Evolutionary conservation across 2,113 vertebrate species (phyloP), one percentile per base, ranked within the genome.

Genomic region (Glaucidium brasilianum): DNA sequence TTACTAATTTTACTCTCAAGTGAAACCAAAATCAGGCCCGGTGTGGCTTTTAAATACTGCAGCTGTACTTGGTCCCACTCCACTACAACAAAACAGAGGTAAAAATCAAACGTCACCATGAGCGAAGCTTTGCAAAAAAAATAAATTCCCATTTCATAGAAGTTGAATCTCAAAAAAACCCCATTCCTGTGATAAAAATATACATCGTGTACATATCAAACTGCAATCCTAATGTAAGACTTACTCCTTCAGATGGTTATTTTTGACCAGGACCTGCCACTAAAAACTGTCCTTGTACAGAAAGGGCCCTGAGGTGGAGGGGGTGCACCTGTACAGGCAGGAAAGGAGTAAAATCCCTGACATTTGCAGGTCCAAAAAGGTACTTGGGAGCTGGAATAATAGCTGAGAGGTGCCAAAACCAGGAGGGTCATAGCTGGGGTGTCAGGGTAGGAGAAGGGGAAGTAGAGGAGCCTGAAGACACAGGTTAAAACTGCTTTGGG

Each of bases 81-180:
- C 72, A 25, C 88, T 86, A 59, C 69, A 75, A 68, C 80, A 45
- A 80, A 93, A 66, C 12, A 66, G 73, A 88, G 85, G 73, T 16
- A n/a, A 86, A 86, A 77, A 85, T 59, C 84, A 64, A 74, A 74
- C 6, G 89, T 55, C 73, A 60, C 53, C 20, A 14, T 14, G 32
- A 63, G 55, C 78, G 81, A 75, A 84, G 19, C 60, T 78, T 60
- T 17, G 9, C 9, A 52, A 82, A 94, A 84, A 27, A 91, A 78
- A 73, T 5, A 22, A 89, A 62, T 52, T 83, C 56, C 59, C n/a
- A 3, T 43, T 73, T 62, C 66, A 3, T 4, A 11, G 45, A 29
- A 63, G 43, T 35, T 12, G 50, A 9, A 26, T 41, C 52, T 47
- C 78, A 5, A 21, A 32, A 76, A 72, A 90, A 39, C 67, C 88